Evolutionary conservation across 2,113 vertebrate species (phyloP).

Genomic region (Hypanus sabinus): DNA sequence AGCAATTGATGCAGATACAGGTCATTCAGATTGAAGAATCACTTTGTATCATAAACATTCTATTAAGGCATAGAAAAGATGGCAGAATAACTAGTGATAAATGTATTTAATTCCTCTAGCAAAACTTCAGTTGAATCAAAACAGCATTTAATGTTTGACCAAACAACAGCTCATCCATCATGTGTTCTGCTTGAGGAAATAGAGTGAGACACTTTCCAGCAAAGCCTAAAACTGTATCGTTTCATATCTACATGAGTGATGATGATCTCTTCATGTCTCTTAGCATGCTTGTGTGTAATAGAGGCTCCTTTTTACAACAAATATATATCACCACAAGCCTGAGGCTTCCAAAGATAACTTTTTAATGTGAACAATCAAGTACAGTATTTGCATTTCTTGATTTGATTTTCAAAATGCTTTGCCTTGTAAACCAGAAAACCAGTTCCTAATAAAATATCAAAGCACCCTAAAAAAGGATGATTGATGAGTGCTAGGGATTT

Average conservation of each 20-base stretch:
- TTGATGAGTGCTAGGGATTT: background rate
- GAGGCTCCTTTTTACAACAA: background rate
- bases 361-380: background rate
- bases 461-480: background rate
- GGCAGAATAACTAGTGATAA: slow-evolving; percentile 13
- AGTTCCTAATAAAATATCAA: slow-evolving; percentile 8
- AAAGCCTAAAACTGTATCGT: background rate
- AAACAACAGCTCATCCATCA: slow-evolving; percentile 11
- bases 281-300: background rate
- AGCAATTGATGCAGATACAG: background rate
- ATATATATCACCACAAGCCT: background rate
- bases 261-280: background rate
- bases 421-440: background rate
- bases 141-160: slow-evolving; percentile 7
- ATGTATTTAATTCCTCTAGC: slow-evolving; percentile 2
- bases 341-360: background rate
- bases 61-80: background rate
- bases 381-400: background rate
- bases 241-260: background rate
- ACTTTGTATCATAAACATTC: background rate
- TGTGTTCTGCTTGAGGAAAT: background rate
- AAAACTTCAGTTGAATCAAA: slow-evolving; percentile 28
- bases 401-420: background rate
- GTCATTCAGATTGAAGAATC: background rate
- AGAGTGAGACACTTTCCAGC: background rate